These are phyloP conservation scores for Pluvianellus socialis DNA, from an alignment of 2,113 vertebrate genomes.

Conservation along the genomic window DNA sequence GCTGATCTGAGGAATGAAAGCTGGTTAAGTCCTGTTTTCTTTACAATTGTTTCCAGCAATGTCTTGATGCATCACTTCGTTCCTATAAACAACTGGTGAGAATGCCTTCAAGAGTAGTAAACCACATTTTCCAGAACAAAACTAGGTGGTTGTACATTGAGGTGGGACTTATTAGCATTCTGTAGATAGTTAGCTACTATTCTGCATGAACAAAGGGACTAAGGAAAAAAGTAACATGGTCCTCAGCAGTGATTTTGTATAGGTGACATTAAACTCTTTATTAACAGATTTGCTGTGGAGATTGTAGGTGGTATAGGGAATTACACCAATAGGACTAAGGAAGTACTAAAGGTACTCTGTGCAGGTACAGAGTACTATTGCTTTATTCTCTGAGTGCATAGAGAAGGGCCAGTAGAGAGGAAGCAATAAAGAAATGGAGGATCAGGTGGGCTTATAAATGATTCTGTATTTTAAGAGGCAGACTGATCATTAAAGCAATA, in stretches of 20 bases:
- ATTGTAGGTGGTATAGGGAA: not conserved
- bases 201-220: not conserved
- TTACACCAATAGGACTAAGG: not conserved
- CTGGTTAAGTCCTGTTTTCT: not conserved
- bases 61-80: not conserved
- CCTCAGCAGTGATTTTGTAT: not conserved
- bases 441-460: not conserved
- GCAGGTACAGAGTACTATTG: not conserved
- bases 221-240: not conserved
- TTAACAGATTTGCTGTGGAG: not conserved
- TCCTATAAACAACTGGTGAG: not conserved
- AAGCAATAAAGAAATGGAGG: not conserved
- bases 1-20: not conserved
- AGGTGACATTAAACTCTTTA: not conserved
- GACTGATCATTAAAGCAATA: not conserved
- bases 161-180: not conserved
- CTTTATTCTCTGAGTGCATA: not conserved
- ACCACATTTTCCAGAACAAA: not conserved
- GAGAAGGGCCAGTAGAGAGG: not conserved
- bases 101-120: not conserved
- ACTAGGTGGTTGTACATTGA: not conserved
- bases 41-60: not conserved
- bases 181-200: not conserved
- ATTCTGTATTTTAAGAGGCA: not conserved
- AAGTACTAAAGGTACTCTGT: not conserved